These are phyloP conservation scores for Platynereis dumerilii DNA, from an alignment of 2,888 invertebrate genomes.

Conservation along the genomic window DNA sequence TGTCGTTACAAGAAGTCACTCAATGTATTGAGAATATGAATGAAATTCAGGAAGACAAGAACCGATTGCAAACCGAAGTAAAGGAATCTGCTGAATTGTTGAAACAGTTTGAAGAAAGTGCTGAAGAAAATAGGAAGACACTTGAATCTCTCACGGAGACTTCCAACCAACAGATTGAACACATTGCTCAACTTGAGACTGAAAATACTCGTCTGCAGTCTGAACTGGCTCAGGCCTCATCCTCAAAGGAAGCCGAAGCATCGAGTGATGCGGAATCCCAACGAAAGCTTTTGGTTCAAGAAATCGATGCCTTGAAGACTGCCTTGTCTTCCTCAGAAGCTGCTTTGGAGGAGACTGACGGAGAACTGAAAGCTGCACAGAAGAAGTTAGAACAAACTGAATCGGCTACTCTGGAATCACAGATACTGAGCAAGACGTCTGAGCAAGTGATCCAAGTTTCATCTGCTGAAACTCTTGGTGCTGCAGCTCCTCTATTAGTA, in stretches of 20 bases:
- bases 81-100: background rate
- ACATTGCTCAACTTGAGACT: background rate
- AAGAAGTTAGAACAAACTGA: slow-evolving; percentile 44
- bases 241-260: too few species aligned
- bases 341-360: slow-evolving; percentile 32
- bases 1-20: too few species aligned
- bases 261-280: too few species aligned
- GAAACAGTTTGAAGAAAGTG: background rate
- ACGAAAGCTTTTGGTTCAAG: too few species aligned
- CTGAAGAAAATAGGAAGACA: background rate
- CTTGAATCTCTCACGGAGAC: background rate
- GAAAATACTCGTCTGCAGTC: background rate
- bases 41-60: slow-evolving; percentile 1
- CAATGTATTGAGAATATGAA: too few species aligned
- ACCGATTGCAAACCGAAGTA: background rate
- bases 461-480: too few species aligned
- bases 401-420: background rate
- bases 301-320: too few species aligned
- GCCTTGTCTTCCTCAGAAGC: background rate
- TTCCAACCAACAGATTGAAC: background rate
- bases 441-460: too few species aligned
- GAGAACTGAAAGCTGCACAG: slow-evolving; percentile 34
- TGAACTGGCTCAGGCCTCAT: background rate
- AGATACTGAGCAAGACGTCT: too few species aligned
- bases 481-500: too few species aligned